Percentiles rank a stretch among this genome's conserved stretches.
Conservation (phyloP, 2,113 vertebrate genomes). For the Bos taurus region DNA sequence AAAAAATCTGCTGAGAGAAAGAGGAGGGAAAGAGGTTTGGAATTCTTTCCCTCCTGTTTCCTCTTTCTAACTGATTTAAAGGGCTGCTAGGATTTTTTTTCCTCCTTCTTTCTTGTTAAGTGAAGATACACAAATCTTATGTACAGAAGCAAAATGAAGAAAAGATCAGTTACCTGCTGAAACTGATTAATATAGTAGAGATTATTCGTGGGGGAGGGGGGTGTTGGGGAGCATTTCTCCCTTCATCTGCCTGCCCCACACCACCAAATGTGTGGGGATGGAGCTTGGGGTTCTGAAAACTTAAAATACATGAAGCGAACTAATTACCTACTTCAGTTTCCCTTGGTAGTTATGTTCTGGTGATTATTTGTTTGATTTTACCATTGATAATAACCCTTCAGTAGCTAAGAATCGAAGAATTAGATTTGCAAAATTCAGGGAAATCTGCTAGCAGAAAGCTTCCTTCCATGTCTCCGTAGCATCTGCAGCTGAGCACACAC, state of each 20-base stretch:
- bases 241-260: not conserved
- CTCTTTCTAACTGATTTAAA: constrained; percentile 9
- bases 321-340: not conserved
- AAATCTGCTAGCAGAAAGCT: constrained; percentile 53
- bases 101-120: not conserved
- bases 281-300: not conserved
- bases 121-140: not conserved
- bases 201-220: not conserved
- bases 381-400: constrained; percentile 57
- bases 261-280: fast-evolving
- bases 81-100: not conserved
- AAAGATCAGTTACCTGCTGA: not conserved
- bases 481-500: constrained; percentile 75
- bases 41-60: constrained; percentile 15
- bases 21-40: not conserved
- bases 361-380: constrained; percentile 51
- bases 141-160: not conserved
- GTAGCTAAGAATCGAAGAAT: constrained; percentile 60
- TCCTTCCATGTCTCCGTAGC: constrained; percentile 55
- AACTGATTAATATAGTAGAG: not conserved
- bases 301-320: not conserved
- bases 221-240: fast-evolving
- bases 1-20: not conserved
- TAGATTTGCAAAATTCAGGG: constrained; percentile 55
- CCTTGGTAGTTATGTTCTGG: not conserved